Conservation (phyloP, 2,888 invertebrate genomes). For the Tinea pellionella region DNA sequence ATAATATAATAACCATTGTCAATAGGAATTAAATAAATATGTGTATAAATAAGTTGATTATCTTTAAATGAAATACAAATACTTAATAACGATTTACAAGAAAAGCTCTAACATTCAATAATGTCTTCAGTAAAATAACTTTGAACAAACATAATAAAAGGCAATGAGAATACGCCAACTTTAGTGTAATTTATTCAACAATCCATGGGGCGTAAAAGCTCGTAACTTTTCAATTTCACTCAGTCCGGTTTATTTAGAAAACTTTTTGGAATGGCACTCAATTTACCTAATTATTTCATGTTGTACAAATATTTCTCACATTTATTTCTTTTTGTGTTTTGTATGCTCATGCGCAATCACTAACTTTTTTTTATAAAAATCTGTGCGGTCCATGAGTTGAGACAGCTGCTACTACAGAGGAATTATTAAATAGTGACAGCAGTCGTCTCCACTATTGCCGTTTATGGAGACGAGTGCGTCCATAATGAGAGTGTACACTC, state of each 20-base stretch:
- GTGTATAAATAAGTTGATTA: not conserved
- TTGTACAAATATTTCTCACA: not conserved
- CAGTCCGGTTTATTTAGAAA: conserved; percentile 5
- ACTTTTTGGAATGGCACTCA: not conserved
- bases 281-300: conserved; percentile 5
- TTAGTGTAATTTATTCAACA: conserved; percentile 7
- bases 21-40: no score
- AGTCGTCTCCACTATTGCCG: no score
- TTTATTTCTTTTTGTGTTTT: no score
- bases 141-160: not conserved
- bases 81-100: not conserved
- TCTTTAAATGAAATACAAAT: not conserved
- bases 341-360: no score
- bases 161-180: not conserved
- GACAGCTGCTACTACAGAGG: no score
- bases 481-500: no score
- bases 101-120: not conserved
- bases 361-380: no score
- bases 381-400: no score
- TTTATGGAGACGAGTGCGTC: no score
- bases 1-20: no score
- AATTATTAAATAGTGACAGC: no score
- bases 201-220: conserved; percentile 10
- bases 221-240: conserved; percentile 9
- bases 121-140: conserved; percentile 4